These are phyloP conservation scores for Schizopygopsis pylzovi DNA, from an alignment of 2,797 vertebrate genomes.

Conservation along the genomic window DNA sequence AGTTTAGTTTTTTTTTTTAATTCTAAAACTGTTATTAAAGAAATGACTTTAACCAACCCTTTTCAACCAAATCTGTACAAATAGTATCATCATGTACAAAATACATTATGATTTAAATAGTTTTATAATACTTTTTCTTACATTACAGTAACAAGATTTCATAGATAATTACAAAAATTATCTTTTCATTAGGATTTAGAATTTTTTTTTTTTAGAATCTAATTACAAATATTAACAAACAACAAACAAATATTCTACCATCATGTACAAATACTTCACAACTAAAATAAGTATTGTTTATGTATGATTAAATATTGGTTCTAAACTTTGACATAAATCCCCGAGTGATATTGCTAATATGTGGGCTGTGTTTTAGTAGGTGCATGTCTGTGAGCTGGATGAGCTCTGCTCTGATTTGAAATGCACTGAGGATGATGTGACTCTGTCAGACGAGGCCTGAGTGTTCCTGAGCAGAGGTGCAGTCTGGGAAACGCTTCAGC, in stretches of 20 bases:
- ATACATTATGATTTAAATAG: too few species aligned
- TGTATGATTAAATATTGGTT: too few species aligned
- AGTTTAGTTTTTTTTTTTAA: background rate
- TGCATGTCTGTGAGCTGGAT: conserved; percentile 29
- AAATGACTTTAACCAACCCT: too few species aligned
- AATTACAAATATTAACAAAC: too few species aligned
- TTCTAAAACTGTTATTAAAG: background rate
- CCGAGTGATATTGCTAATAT: conserved; percentile 13
- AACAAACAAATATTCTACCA: background rate
- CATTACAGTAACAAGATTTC: too few species aligned
- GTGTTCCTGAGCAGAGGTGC: conserved; percentile 50
- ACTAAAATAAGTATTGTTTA: background rate
- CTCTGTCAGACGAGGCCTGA: conserved; percentile 11
- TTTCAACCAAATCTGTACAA: too few species aligned
- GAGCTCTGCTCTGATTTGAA: conserved; percentile 24
- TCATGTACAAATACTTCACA: background rate
- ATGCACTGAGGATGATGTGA: conserved; percentile 30
- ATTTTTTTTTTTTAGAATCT: too few species aligned
- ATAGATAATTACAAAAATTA: too few species aligned
- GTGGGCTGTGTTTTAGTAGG: background rate
- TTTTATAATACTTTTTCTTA: too few species aligned
- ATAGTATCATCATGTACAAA: too few species aligned
- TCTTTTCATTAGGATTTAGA: too few species aligned
- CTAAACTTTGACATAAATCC: background rate
- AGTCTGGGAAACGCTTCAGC: conserved; percentile 76